Base-by-base conservation (phyloP, 2,888 invertebrate species). In the Aspidiotus rigidus region DNA sequence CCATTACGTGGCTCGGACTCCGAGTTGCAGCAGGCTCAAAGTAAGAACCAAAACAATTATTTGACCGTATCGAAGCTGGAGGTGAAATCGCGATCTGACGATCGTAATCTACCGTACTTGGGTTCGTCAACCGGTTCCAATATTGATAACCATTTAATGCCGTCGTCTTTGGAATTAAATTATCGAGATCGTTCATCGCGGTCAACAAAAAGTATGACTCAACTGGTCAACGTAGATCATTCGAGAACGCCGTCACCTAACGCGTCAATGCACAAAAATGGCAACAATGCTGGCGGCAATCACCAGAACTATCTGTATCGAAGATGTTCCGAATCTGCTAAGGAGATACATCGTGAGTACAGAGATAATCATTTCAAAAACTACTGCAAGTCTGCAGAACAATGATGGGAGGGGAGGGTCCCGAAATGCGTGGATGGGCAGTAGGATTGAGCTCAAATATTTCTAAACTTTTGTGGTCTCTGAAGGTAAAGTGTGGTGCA, bases 311-410 rank as follows among this genome's bases (percentile, higher is more conserved):
- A 71, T 60, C 55, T 70, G 53, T 70, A 70, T 64, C 70, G 87
- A 77, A 86, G 88, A 72, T 85, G 85, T 74, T 87, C 85, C 74
- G 83, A 83, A 17, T 82, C 83, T 70, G 81, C 83, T 17, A 86
- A 84, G 70, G 79, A 81, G 64, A 77, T 73, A 69, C 77, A 79
- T 70, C 79, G 79, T 71, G 80, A 81, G 74, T 79, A 79, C n/a
- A 13, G 49, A 49, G n/a, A 49, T 49, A 28, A 28, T 28, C 5
- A 28, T 28, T 28, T 5, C 1, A 28, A 28, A 28, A 28, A 28
- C 28, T 28, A 5, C 5, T 3, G 28, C 28, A 28, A 28, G 5
- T 28, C 28, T 28, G 28, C 5, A 28, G 28, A 28, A 28, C 28
- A 1, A 3, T 1, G 28, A 28, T 28, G 28, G 28, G 28, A 28